Evolutionary conservation across 2,888 invertebrate species (phyloP).

Genomic region (Zootermopsis nevadensis): DNA sequence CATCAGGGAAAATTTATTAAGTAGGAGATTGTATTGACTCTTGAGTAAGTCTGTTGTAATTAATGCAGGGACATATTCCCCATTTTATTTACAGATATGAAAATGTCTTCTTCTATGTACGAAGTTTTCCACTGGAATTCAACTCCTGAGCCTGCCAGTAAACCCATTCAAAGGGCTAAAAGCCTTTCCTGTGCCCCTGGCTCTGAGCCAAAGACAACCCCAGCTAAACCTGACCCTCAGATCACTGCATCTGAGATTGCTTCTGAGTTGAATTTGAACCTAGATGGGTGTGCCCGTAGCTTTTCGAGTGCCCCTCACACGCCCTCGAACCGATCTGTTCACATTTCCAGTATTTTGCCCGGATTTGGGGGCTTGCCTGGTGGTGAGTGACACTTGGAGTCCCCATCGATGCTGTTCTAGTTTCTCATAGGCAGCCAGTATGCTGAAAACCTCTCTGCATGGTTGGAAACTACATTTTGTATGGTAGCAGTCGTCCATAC

Average conservation of each 20-base stretch:
- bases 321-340: slow-evolving; percentile 58
- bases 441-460: slow-evolving; percentile 43
- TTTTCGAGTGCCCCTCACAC: slow-evolving; percentile 50
- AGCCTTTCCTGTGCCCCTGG: slow-evolving; percentile 42
- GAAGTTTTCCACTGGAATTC: slow-evolving; percentile 77
- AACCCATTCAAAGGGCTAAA: slow-evolving; percentile 58
- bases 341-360: slow-evolving; percentile 46
- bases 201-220: slow-evolving; percentile 40
- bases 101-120: slow-evolving; percentile 79
- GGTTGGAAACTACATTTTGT: slow-evolving; percentile 33
- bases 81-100: slow-evolving; percentile 67
- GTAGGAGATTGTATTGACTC: too few relatives aligned
- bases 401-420: slow-evolving; percentile 32
- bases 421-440: slow-evolving; percentile 34
- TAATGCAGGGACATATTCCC: slow-evolving; percentile 31
- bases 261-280: slow-evolving; percentile 46
- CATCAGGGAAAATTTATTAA: too few relatives aligned
- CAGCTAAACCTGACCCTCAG: slow-evolving; percentile 33
- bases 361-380: slow-evolving; percentile 55
- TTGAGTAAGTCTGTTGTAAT: background rate
- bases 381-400: slow-evolving; percentile 59
- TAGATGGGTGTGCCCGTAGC: slow-evolving; percentile 43
- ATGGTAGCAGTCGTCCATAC: slow-evolving; percentile 21
- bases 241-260: slow-evolving; percentile 44
- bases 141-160: slow-evolving; percentile 63